Evolutionary conservation across 2,113 vertebrate genomes (phyloP), one percentile per base, ranked within the genome.

Genomic region (Ivindomyrus marchei): DNA sequence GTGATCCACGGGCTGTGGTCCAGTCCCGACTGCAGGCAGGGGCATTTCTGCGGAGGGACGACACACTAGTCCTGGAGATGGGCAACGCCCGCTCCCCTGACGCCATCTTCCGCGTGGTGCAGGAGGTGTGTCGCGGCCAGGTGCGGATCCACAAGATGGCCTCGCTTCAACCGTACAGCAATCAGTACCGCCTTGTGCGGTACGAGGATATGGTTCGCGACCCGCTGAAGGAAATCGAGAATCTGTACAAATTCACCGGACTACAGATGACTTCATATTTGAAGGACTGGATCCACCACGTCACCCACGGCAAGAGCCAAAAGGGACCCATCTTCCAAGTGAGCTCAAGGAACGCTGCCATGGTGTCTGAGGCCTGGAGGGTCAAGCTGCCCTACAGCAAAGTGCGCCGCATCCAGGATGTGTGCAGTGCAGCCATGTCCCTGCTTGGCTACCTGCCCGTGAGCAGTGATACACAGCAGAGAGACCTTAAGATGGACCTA

Each of bases 361-460:
- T 96, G 0, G 97, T 99, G 46, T 98, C 98, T 0, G 96, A 98
- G 94, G 98, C 98, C 4, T 99, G 98, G 98, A 97, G 98, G 52
- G 96, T 93, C 3, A n/a, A 91, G 2, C 94, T 99, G 92, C 92
- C 97, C 0, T 96, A 97, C 88, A 87, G 90, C 88, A 97, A 97
- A 91, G 97, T 99, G 62, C 95, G 94, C 80, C 95, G 93, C 1
- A 93, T 99, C 70, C 98, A 99, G 93, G 96, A 98, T 6, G 95
- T 97, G 86, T 99, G 98, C 80, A 95, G 94, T 2, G 96, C 96
- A 0, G 98, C 98, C 36, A 97, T 99, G 96, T 94, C 96, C 15
- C 92, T 97, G 92, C 96, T 99, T 6, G 98, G 98, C n/a, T 99
- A 99, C 94, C 95, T 94, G 85, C 94, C 91, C 0, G 96, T 99